Evolutionary conservation across 1,140 invertebrate species (phyloP).

Genomic region (Pseudobourletiella spinata): DNA sequence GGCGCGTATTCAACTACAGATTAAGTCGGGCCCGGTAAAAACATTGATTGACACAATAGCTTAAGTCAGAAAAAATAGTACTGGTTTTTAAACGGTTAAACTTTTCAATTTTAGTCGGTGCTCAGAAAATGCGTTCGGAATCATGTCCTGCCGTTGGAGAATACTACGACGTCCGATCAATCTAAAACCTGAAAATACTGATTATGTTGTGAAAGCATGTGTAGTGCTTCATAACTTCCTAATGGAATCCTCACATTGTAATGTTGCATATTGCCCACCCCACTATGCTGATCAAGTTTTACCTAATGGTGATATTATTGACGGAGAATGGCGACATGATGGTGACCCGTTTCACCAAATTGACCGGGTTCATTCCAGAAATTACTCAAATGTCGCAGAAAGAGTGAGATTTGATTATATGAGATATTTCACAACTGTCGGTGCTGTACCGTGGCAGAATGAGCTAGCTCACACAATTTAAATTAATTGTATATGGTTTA

Average conservation of each 20-base stretch:
- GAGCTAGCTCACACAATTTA: not conserved
- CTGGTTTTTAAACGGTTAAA: not conserved
- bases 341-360: not conserved
- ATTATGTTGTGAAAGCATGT: constrained; percentile 11
- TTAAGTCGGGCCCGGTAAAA: not conserved
- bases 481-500: not conserved
- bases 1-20: constrained; percentile 1
- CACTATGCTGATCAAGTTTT: not conserved
- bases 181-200: constrained; percentile 5
- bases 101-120: constrained; percentile 1
- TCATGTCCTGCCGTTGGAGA: not conserved
- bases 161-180: not conserved
- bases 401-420: not conserved
- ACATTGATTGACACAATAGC: not conserved
- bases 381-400: not conserved
- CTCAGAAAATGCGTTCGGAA: constrained; percentile 11
- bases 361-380: not conserved
- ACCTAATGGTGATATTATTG: not conserved
- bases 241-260: no score
- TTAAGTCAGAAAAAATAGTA: not conserved
- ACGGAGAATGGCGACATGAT: constrained; percentile 5
- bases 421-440: not conserved
- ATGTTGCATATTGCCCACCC: constrained; percentile 9
- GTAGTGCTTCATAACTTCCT: constrained; percentile 15
- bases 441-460: not conserved